Conservation (phyloP, 2,113 vertebrate species). For the Lamprologus callipterus region DNA sequence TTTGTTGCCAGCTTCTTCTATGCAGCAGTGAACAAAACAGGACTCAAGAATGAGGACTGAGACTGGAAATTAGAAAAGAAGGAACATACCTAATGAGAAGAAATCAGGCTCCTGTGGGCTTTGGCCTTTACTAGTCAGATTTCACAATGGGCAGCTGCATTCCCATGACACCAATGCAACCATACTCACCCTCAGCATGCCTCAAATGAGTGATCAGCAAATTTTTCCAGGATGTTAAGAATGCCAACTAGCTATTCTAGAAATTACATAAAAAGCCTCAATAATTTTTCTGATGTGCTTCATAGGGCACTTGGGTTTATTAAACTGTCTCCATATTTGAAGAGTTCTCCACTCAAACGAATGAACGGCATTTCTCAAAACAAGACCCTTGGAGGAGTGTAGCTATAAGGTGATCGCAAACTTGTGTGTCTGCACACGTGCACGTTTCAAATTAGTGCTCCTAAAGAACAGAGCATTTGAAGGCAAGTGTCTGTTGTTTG, state of each 20-base stretch:
- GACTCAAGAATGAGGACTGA: background rate
- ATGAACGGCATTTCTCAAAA: background rate
- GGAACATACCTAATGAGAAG: background rate
- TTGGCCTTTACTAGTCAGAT: background rate
- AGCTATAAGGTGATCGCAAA: slow-evolving; percentile 7
- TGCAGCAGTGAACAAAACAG: background rate
- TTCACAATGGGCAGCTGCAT: background rate
- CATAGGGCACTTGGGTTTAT: background rate
- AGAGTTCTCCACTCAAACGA: background rate
- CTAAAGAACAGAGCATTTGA: background rate
- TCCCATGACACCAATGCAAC: background rate
- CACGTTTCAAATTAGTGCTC: background rate
- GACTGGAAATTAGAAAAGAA: background rate
- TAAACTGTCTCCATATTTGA: background rate
- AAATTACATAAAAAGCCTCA: slow-evolving; percentile 11
- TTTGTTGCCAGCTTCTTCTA: background rate
- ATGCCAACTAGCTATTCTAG: background rate
- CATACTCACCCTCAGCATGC: background rate
- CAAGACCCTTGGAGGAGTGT: background rate
- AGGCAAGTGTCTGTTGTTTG: background rate
- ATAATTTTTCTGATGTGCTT: background rate
- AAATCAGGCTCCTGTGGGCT: background rate
- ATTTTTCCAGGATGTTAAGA: background rate
- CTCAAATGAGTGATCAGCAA: background rate
- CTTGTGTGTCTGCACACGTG: background rate